Evolutionary conservation across 1,140 invertebrate species (phyloP), one percentile per base, ranked within the genome.

Genomic region (Nephotettix cincticeps): DNA sequence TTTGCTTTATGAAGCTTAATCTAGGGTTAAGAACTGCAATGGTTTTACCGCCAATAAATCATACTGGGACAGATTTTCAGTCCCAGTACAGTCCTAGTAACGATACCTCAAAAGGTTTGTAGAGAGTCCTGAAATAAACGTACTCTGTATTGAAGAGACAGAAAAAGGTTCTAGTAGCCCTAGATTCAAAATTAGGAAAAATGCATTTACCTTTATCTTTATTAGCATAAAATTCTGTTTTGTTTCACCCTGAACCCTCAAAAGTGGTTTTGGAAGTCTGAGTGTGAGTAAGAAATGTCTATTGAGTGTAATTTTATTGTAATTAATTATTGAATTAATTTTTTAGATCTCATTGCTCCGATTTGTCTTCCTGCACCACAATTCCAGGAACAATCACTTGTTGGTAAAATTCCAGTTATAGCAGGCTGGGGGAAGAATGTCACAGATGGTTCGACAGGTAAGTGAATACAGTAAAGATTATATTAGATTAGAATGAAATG

Each of bases 401-500:
- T 29, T 28, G 56, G 25, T 1, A 6, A 2, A 2, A 2, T 28
- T 13, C 56, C 56, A 9, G n/a, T 27, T 9, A 23, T 28, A 3
- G 56, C 56, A 25, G 56, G 56, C 2, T 61, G 56, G 56, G 56
- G 56, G n/a, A 28, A 27, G 23, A n/a, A n/a, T n/a, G n/a, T n/a
- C n/a, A n/a, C n/a, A n/a, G n/a, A n/a, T n/a, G n/a, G n/a, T n/a
- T n/a, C n/a, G n/a, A n/a, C n/a, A n/a, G n/a, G n/a, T n/a, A n/a
- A n/a, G n/a, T n/a, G n/a, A n/a, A n/a, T n/a, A n/a, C n/a, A n/a
- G n/a, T n/a, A n/a, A n/a, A n/a, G n/a, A n/a, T n/a, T n/a, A n/a
- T n/a, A n/a, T n/a, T n/a, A n/a, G n/a, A n/a, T n/a, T n/a, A n/a
- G n/a, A n/a, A n/a, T n/a, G n/a, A n/a, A n/a, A n/a, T n/a, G n/a